phyloP scores from a whole-genome alignment of 1,140 invertebrate species.

The Penaeus vannamei region DNA sequence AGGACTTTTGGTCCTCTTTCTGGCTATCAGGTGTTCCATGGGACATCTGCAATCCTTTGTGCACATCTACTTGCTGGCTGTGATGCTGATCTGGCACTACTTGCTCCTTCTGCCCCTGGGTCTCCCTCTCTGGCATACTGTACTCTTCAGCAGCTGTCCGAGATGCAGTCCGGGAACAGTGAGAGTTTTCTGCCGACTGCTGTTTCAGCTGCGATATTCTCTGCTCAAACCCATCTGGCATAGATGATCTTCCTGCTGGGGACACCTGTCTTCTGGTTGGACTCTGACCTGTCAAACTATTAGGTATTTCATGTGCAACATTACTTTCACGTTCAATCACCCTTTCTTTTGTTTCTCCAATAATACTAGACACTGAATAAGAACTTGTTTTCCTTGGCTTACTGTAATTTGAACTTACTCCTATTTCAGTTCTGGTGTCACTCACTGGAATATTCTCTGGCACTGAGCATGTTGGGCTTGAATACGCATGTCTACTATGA shows the following conservation, averaged over 20 bases:
- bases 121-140: constrained; percentile 34
- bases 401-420: constrained; percentile 40
- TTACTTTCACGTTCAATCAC: constrained; percentile 42
- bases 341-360: constrained; percentile 66
- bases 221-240: no score
- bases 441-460: constrained; percentile 46
- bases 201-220: neutral
- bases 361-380: constrained; percentile 68
- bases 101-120: constrained; percentile 33
- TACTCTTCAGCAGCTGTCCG: constrained; percentile 40
- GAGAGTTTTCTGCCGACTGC: constrained; percentile 25
- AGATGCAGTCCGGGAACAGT: constrained; percentile 20
- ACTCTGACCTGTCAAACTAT: constrained; percentile 49
- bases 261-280: constrained; percentile 54
- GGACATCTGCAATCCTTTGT: neutral
- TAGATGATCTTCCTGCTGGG: no score
- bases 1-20: neutral
- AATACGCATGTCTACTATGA: constrained; percentile 47
- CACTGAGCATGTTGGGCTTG: constrained; percentile 41
- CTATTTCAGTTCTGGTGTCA: constrained; percentile 48
- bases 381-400: constrained; percentile 66
- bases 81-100: constrained; percentile 8
- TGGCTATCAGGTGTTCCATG: constrained; percentile 32
- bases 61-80: constrained; percentile 11
- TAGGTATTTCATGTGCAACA: constrained; percentile 50